Evolutionary conservation across 2,113 vertebrate genomes (phyloP).

Genomic region (Connochaetes taurinus): DNA sequence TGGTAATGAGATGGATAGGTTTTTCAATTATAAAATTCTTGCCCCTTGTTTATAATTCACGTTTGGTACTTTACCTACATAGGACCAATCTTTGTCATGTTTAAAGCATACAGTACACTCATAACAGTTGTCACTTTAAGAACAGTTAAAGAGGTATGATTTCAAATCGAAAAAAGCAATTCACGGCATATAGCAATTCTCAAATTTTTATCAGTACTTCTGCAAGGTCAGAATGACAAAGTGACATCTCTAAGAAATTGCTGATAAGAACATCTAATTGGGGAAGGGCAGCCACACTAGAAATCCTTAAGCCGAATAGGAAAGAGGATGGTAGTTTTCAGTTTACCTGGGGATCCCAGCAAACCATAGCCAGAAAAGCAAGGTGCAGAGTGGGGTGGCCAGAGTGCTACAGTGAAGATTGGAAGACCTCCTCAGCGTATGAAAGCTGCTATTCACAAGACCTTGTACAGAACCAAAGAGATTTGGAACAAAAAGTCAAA

Average conservation of each 20-base stretch:
- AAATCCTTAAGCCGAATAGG: not conserved
- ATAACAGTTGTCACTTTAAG: not conserved
- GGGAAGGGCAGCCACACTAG: not conserved
- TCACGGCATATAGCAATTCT: not conserved
- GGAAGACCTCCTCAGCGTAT: not conserved
- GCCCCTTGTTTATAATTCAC: not conserved
- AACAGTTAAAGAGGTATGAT: not conserved
- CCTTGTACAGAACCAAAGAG: not conserved
- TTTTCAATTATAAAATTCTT: conserved; percentile 1
- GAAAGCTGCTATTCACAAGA: not conserved
- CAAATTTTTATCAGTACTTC: not conserved
- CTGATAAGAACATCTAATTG: not conserved
- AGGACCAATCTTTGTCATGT: not conserved
- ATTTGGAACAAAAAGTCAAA: not conserved
- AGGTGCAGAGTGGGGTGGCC: not conserved
- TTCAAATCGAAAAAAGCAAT: not conserved
- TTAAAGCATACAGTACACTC: not conserved
- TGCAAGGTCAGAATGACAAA: not conserved
- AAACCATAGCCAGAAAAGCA: not conserved
- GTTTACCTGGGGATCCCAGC: not conserved
- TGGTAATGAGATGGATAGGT: not conserved
- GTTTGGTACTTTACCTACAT: not conserved
- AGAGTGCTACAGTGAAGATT: not conserved
- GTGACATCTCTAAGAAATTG: not conserved
- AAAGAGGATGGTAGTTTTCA: not conserved